phyloP scores from a whole-genome alignment of 2,888 invertebrate genomes.

The Orchesella flavescens region DNA sequence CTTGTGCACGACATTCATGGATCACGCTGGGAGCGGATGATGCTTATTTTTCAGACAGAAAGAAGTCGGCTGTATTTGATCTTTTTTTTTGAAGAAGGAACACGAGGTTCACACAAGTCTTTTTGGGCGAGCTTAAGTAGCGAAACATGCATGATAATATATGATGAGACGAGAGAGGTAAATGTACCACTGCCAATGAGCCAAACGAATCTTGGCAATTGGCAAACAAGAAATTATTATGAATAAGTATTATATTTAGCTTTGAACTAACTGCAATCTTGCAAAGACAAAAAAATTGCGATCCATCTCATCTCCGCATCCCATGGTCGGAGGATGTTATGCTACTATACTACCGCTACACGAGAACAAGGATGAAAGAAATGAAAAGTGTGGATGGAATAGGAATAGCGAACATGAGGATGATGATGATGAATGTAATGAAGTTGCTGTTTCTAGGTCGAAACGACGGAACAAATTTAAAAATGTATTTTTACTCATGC shows the following conservation, averaged over 20 bases:
- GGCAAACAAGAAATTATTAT: not conserved
- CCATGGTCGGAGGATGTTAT: not conserved
- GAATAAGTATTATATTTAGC: too few relatives aligned
- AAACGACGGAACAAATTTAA: not conserved
- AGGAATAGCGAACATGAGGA: not conserved
- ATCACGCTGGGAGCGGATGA: conserved; percentile 5
- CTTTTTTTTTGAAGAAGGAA: not conserved
- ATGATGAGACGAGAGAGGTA: not conserved
- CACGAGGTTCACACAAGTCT: not conserved
- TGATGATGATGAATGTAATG: not conserved
- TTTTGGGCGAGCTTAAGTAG: not conserved
- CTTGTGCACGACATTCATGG: not conserved
- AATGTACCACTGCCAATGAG: too few relatives aligned
- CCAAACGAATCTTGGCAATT: not conserved
- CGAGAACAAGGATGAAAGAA: not conserved
- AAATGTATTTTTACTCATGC: not conserved
- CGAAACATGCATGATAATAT: not conserved
- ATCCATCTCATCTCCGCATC: too few relatives aligned
- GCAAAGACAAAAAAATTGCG: too few relatives aligned
- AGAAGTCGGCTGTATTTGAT: not conserved
- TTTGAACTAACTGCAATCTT: too few relatives aligned
- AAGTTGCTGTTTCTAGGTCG: not conserved
- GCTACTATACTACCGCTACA: not conserved
- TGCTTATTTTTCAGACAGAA: not conserved
- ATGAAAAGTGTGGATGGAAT: too few relatives aligned